Conservation (phyloP, 2,797 vertebrate genomes). For the Borostomias antarcticus region DNA sequence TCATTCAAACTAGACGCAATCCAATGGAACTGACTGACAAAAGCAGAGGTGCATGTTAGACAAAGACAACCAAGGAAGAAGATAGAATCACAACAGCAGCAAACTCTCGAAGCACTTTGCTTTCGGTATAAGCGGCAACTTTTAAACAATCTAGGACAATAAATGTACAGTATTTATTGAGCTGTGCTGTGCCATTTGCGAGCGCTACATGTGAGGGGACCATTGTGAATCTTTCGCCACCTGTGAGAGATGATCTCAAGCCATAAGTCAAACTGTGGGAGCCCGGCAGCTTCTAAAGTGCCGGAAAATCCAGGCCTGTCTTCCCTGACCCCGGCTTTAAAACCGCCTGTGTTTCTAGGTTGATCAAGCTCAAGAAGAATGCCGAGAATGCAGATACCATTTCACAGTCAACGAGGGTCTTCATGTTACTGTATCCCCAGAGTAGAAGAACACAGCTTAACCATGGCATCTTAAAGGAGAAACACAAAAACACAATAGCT, state of each 20-base stretch:
- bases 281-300: slow-evolving; percentile 73
- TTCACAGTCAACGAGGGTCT: slow-evolving; percentile 76
- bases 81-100: slow-evolving; percentile 19
- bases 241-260: slow-evolving; percentile 74
- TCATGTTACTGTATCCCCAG: slow-evolving; percentile 74
- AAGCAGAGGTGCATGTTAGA: no score
- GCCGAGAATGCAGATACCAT: slow-evolving; percentile 80
- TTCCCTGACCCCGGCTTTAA: slow-evolving; percentile 69
- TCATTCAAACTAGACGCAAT: no score
- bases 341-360: slow-evolving; percentile 71
- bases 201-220: slow-evolving; percentile 66
- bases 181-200: slow-evolving; percentile 59
- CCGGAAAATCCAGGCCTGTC: slow-evolving; percentile 76
- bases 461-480: slow-evolving; percentile 69
- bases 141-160: slow-evolving; percentile 62
- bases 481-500: slow-evolving; percentile 44
- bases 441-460: slow-evolving; percentile 73
- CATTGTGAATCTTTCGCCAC: slow-evolving; percentile 70
- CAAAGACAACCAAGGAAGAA: no score
- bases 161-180: slow-evolving; percentile 71
- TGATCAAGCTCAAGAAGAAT: slow-evolving; percentile 80
- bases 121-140: slow-evolving; percentile 65
- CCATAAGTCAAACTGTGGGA: slow-evolving; percentile 73
- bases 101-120: slow-evolving; percentile 45
- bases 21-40: no score